Percentiles rank a stretch among this genome's conserved stretches.
Conservation (phyloP, 2,888 invertebrate genomes). For the Pediacus dermestoides region DNA sequence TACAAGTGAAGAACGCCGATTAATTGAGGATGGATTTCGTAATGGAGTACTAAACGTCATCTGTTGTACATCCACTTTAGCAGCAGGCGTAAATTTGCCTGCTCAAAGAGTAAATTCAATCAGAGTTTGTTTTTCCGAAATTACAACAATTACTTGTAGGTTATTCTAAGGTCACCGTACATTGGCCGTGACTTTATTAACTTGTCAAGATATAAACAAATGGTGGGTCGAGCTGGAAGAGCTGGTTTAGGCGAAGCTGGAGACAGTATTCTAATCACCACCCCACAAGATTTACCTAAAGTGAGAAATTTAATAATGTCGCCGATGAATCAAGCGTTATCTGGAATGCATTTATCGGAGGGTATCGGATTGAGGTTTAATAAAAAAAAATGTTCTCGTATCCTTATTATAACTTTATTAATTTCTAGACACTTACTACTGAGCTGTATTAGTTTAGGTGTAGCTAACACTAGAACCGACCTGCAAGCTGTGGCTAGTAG, state of each 20-base stretch:
- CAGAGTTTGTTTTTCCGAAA: too few species aligned
- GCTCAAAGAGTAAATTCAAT: conserved; percentile 66
- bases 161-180: conserved; percentile 75
- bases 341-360: conserved; percentile 55
- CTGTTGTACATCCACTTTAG: conserved; percentile 93
- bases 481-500: conserved; percentile 55
- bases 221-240: conserved; percentile 92
- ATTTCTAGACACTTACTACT: conserved; percentile 58
- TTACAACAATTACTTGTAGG: conserved; percentile 23
- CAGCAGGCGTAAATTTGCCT: conserved; percentile 97
- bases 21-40: conserved; percentile 81
- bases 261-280: conserved; percentile 84
- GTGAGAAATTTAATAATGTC: conserved; percentile 58
- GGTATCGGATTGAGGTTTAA: conserved; percentile 56
- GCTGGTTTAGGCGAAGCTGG: conserved; percentile 80
- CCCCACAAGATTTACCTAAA: conserved; percentile 56
- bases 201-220: conserved; percentile 82
- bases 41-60: conserved; percentile 81
- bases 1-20: conserved; percentile 77
- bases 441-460: conserved; percentile 63
- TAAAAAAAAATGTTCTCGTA: conserved; percentile 9
- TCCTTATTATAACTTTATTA: conserved; percentile 6
- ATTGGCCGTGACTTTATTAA: conserved; percentile 32
- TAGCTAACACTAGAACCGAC: conserved; percentile 56
- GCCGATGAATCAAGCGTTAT: conserved; percentile 66